Base-by-base conservation (phyloP, 2,888 invertebrate genomes). In the Ethmia dodecea region DNA sequence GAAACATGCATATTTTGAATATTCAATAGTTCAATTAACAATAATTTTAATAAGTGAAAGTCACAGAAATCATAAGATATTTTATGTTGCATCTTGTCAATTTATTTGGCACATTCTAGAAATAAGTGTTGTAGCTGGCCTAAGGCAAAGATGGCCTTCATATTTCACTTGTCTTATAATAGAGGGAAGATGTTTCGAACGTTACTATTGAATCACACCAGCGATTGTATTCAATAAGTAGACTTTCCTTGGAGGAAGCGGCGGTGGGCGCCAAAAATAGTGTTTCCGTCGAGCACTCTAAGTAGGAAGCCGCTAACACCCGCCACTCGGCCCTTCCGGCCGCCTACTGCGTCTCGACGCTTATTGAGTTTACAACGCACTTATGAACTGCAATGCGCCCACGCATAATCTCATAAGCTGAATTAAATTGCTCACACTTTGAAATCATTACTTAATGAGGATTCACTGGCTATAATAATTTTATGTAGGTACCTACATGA, bases 201-300 rank as follows among this genome's bases (percentile, higher is more conserved):
- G 40, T 47, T 28, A 36, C 38, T 40, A 61, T 58, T 57, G 56
- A 50, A 61, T 57, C 46, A 55, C 48, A 55, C 48, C 47, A 57
- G 52, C 57, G 64, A 69, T 71, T 62, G 61, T 59, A 64, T 64
- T 64, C 44, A 52, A 38, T 53, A 63, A 64, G 6, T 26, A 11
- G 66, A 78, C 84, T 84, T 86, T 86, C 84, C 78, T 78, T 76
- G 46, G 62, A 79, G 81, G 84, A 86, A 83, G 71, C 32, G 60
- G 43, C 75, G 63, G 77, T 75, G 79, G 76, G 78, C 80, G 77
- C 86, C 84, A 76, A 83, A 86, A 86, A 86, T 84, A 86, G 86
- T 71, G 70, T 74, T 79, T 86, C 86, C 86, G 84, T 54, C 66
- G 65, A 70, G 66, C 63, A 61, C 54, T 56, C 61, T 61, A 62